Evolutionary conservation across 2,888 invertebrate genomes (phyloP).

Genomic region (Beris morrisii): DNA sequence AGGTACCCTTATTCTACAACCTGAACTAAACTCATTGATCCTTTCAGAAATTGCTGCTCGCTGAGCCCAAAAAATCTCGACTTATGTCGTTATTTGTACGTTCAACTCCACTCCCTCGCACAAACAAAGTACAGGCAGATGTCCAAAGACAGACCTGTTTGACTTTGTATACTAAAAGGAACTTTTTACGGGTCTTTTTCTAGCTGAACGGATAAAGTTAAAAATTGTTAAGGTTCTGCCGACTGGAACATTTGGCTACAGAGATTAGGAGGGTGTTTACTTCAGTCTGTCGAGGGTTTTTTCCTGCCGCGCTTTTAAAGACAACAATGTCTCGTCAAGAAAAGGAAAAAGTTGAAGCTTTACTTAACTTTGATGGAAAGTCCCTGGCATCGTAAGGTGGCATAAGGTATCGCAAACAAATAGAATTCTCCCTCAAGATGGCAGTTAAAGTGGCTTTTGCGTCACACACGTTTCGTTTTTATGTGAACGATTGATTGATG

Average conservation of each 20-base stretch:
- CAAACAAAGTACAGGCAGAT: too few species aligned
- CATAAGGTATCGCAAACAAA: background rate
- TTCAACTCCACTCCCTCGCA: too few species aligned
- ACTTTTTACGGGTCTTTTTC: slow-evolving; percentile 6
- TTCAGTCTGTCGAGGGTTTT: slow-evolving; percentile 6
- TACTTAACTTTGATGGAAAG: too few species aligned
- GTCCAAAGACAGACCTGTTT: too few species aligned
- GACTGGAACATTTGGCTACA: slow-evolving; percentile 15
- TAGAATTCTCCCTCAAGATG: background rate
- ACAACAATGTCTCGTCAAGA: too few species aligned
- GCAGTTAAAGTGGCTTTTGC: slow-evolving; percentile 8
- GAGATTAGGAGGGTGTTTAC: background rate
- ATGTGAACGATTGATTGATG: slow-evolving; percentile 2
- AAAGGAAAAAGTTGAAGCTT: too few species aligned
- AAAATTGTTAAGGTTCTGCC: slow-evolving; percentile 13
- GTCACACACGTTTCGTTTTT: slow-evolving; percentile 1
- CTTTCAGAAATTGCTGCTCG: too few species aligned
- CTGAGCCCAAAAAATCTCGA: too few species aligned
- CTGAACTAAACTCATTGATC: too few species aligned
- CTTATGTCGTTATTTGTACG: too few species aligned
- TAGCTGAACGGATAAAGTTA: slow-evolving; percentile 6
- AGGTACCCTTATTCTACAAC: too few species aligned
- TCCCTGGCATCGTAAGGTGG: background rate
- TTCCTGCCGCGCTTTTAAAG: background rate
- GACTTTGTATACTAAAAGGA: background rate